These are phyloP conservation scores for Mechanitis messenoides DNA, from an alignment of 2,888 invertebrate genomes.

Conservation along the genomic window DNA sequence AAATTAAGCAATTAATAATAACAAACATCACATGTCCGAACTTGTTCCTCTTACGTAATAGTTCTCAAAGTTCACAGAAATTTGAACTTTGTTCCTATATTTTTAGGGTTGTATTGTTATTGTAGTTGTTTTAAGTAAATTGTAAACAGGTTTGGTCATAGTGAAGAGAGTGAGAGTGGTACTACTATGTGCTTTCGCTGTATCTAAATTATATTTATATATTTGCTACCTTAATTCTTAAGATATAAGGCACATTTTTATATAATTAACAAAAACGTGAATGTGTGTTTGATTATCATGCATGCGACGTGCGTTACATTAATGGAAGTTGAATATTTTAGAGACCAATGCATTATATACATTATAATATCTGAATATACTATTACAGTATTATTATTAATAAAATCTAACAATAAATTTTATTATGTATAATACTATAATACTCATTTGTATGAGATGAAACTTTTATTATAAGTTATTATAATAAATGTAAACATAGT, in stretches of 20 bases:
- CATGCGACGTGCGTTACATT: conserved; percentile 2
- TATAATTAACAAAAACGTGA: not conserved
- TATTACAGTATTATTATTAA: too few relatives aligned
- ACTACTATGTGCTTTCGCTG: conserved; percentile 29
- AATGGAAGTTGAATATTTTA: not conserved
- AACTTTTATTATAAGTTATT: too few relatives aligned
- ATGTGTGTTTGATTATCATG: not conserved
- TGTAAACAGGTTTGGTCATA: conserved; percentile 25
- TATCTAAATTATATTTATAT: not conserved
- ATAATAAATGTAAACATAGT: too few relatives aligned
- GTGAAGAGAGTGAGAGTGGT: conserved; percentile 32
- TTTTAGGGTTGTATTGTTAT: conserved; percentile 9
- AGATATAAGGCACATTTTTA: not conserved
- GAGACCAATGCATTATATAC: too few relatives aligned
- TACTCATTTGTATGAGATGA: too few relatives aligned
- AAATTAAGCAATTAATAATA: conserved; percentile 15
- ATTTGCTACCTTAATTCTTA: not conserved
- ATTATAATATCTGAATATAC: too few relatives aligned
- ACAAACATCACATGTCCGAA: conserved; percentile 4
- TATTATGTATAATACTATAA: too few relatives aligned
- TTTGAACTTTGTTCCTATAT: not conserved
- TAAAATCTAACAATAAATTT: too few relatives aligned
- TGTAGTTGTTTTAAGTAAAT: conserved; percentile 13
- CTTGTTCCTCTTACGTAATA: conserved; percentile 22
- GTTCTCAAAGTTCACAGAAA: conserved; percentile 1